Evolutionary conservation across 2,888 invertebrate species (phyloP), one percentile per base, ranked within the genome.

Genomic region (Patella depressa): DNA sequence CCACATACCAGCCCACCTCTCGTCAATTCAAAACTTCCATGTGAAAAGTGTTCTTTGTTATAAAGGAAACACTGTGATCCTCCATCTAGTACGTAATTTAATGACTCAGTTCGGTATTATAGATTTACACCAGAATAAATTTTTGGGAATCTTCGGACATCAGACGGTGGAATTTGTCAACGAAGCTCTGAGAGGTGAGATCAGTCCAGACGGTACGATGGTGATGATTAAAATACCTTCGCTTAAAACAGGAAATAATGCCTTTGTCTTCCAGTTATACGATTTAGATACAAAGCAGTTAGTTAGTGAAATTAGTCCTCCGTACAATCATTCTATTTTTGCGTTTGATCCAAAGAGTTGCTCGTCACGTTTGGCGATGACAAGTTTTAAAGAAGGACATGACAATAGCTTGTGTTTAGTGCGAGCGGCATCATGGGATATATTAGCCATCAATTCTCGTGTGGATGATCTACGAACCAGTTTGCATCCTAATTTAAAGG

Each of bases 1-100:
- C 84, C 90, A 91, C 83, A 91, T 91, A 72, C 91, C 91, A 15
- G 91, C 91, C 17, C 91, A 91, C 82, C 85, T 91, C 79, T 91
- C 90, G 0, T 91, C 91, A 29, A 90, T 91, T 75, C 91, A 91
- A 82, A 90, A 91, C 81, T 91, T 91, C 83, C 90, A 90, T 74
- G 90, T 91, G 5, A 89, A 89, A 79, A 89, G 90, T 80, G 90
- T 91, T 7, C 82, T 91, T 7, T 91, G 91, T 81, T 89, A 88
- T 82, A 88, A 88, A 53, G 88, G 89, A 54, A 87, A 88, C 75
- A 88, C 88, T 1, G 89, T 91, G 4, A 86, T 91, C 19, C 84
- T 91, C 24, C 91, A 91, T 82, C 85, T 91, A 24, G 87, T 90
- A 5, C 85, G 90, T 15, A 91, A 90, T 79, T 87, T 88, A 85